Evolutionary conservation across 2,888 invertebrate genomes (phyloP).

Genomic region (Callimorpha dominula): DNA sequence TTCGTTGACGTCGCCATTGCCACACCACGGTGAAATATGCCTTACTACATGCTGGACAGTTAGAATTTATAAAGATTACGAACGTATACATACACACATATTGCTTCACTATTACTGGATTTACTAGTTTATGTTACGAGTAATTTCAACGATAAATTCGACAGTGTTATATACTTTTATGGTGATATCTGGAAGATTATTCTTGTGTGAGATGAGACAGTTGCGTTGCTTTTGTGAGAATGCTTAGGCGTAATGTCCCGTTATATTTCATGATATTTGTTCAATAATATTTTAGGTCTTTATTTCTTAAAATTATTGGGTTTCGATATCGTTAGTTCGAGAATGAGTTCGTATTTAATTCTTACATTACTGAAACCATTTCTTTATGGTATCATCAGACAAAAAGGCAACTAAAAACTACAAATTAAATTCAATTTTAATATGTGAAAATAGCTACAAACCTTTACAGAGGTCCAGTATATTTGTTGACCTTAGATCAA

Average conservation of each 20-base stretch:
- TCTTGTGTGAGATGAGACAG: constrained; percentile 15
- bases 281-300: constrained; percentile 4
- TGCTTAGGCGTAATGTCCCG: constrained; percentile 10
- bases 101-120: constrained; percentile 29
- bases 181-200: constrained; percentile 9
- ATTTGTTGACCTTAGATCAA: no score
- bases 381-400: no score
- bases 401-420: no score
- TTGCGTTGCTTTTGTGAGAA: constrained; percentile 6
- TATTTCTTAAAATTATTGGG: neutral
- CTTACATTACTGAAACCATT: neutral
- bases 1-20: constrained; percentile 73
- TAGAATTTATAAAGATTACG: constrained; percentile 53
- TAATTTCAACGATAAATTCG: constrained; percentile 45
- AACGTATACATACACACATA: constrained; percentile 18
- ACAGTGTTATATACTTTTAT: constrained; percentile 21
- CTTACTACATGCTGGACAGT: constrained; percentile 44
- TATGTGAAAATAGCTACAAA: no score
- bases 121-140: constrained; percentile 36
- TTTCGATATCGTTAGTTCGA: neutral
- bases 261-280: constrained; percentile 1
- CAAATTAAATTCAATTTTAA: no score
- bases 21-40: constrained; percentile 74
- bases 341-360: neutral
- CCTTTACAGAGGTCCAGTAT: no score